Base-by-base conservation (phyloP, 1,140 invertebrate genomes). In the Eriocheir sinensis region DNA sequence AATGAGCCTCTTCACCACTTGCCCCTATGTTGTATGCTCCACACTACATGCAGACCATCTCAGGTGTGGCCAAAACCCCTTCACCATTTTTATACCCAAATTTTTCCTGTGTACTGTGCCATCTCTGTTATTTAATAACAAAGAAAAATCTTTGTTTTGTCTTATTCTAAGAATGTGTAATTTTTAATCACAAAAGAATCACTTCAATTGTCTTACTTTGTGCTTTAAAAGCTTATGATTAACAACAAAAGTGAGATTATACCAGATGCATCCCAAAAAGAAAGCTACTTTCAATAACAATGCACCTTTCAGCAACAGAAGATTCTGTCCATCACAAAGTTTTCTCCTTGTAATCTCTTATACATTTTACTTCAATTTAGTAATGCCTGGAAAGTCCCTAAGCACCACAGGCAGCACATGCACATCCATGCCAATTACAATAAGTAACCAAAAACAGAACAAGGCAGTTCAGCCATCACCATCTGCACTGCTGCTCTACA, bases 281-380 rank as follows among this genome's bases (percentile, higher is more conserved):
- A 72, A 72, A 21, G 60, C 60, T 72, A 72, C 60, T 72, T 72
- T n/a, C 60, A 72, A n/a, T 72, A 72, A 72, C 60, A 72, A 72
- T 72, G n/a, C 60, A 72, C 27, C 60, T 72, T 72, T n/a, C 60
- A 72, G 60, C n/a, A 72, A 72, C 27, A n/a, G 60, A 72, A 72
- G n/a, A 12, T n/a, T 8, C 60, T n/a, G 27, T n/a, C 27, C 60
- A 72, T 72, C 44, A 8, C 4, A 72, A n/a, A 72, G 27, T 21
- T 72, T 72, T n/a, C n/a, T n/a, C 60, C 60, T n/a, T n/a, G 60
- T 27, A 72, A 21, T n/a, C 60, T n/a, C 60, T 21, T 21, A 72
- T 72, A n/a, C 60, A 72, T 72, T 72, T 72, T 72, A n/a, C 60
- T 72, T 72, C 60, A 72, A 72, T 72, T 72, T 72, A 72, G 27